Base-by-base conservation (phyloP, 2,113 vertebrate species). In the Benitochromis conjunctus region DNA sequence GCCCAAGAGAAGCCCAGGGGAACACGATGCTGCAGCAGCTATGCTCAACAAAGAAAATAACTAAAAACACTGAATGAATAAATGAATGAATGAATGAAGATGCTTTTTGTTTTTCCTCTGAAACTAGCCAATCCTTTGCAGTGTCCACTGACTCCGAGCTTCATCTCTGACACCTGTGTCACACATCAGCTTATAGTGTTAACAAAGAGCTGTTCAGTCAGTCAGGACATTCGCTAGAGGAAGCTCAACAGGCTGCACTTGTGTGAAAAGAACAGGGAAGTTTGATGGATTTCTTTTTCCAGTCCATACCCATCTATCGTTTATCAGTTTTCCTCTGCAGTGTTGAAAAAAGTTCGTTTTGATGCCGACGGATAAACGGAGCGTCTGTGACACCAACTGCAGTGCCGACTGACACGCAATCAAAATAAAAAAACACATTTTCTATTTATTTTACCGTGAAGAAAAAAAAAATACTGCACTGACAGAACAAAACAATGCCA, bases 401-500 rank as follows among this genome's bases (percentile, higher is more conserved):
- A 51, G 46, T 36, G 86, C 57, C 19, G 51, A 58, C 71, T 31
- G 46, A 92, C 34, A 82, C 26, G 4, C 24, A 5, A 77, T 77
- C 38, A 58, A 90, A 91, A 87, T 9, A 81, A 89, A 81, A 80
- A 34, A 34, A 87, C 38, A 19, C 77, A 82, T 88, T 8, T 85
- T 11, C 38, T 83, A 87, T 24, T 86, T 11, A 88, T 54, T 86
- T 84, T 83, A 91, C 82, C 89, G 80, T 51, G 64, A 9, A 51
- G 77, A 6, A 81, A 78, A 38, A 71, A 55, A 24, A 88, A 84
- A 90, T n/a, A 91, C 87, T 79, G 83, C 80, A 90, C 71, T 13
- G 54, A 89, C 69, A 78, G 54, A 82, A 91, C 43, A 56, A 62
- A 84, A 82, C 81, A 90, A 89, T 82, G 82, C 54, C 85, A 89